These are phyloP conservation scores for Acleris laterana DNA, from an alignment of 2,888 invertebrate genomes.

Conservation along the genomic window DNA sequence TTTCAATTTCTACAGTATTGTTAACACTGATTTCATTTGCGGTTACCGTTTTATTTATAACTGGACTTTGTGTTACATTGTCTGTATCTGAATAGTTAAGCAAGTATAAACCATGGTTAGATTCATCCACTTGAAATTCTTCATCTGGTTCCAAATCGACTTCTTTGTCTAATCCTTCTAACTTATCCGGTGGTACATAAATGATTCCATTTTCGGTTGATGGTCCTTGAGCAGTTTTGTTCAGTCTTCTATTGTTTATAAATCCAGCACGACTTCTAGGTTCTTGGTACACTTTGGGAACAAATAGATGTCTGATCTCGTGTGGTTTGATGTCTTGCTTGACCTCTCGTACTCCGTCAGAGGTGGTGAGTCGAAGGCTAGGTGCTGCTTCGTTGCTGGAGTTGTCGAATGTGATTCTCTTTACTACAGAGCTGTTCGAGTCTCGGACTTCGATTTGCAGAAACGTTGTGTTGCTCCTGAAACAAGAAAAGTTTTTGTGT, in stretches of 20 bases:
- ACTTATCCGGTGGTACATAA: conserved; percentile 76
- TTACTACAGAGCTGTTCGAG: conserved; percentile 68
- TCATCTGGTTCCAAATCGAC: conserved; percentile 79
- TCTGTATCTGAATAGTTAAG: conserved; percentile 79
- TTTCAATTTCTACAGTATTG: conserved; percentile 49
- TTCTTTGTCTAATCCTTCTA: conserved; percentile 76
- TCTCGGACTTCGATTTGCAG: conserved; percentile 77
- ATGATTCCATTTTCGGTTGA: conserved; percentile 67
- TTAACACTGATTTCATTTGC: conserved; percentile 54
- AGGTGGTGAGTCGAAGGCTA: conserved; percentile 64
- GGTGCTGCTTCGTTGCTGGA: conserved; percentile 67
- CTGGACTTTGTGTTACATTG: conserved; percentile 64
- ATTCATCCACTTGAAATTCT: conserved; percentile 82
- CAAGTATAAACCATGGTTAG: conserved; percentile 79
- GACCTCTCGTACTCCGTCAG: conserved; percentile 71
- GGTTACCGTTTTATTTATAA: conserved; percentile 56
- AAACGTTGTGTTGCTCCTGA: conserved; percentile 76
- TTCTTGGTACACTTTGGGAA: conserved; percentile 71
- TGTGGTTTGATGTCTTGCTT: conserved; percentile 75
- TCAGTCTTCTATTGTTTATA: conserved; percentile 69
- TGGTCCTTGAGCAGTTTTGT: conserved; percentile 59
- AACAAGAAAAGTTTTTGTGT: conserved; percentile 48
- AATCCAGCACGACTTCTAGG: conserved; percentile 72
- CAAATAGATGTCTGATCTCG: conserved; percentile 74
- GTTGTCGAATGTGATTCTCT: conserved; percentile 72